phyloP scores from a whole-genome alignment of 2,888 invertebrate species.

The Lissonota sp. region DNA sequence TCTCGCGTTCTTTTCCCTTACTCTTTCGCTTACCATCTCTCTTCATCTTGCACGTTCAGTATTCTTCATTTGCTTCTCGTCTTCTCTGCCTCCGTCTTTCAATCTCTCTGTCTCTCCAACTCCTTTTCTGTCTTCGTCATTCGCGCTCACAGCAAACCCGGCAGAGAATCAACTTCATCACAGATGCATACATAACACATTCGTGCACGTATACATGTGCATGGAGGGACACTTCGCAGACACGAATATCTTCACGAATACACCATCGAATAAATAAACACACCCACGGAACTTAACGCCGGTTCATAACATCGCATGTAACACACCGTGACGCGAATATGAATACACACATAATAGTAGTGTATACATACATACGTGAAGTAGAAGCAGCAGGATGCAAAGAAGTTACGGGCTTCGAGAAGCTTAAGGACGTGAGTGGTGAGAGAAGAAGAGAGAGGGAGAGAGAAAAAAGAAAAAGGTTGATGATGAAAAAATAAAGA shows the following conservation, averaged over 20 bases:
- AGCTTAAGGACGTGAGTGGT: slow-evolving; percentile 5
- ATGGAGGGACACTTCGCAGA: slow-evolving; percentile 2
- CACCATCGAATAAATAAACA: slow-evolving; percentile 64
- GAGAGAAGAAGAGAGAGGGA: slow-evolving; percentile 30
- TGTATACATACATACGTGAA: slow-evolving; percentile 25
- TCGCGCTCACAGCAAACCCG: slow-evolving; percentile 49
- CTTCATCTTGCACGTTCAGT: slow-evolving; percentile 7
- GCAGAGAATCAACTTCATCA: slow-evolving; percentile 47
- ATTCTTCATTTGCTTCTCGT: slow-evolving; percentile 9
- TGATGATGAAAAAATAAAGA: not conserved
- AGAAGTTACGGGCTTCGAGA: slow-evolving; percentile 16
- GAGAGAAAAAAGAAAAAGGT: not conserved
- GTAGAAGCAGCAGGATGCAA: slow-evolving; percentile 36
- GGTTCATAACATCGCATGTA: slow-evolving; percentile 47
- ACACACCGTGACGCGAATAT: slow-evolving; percentile 58
- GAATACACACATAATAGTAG: slow-evolving; percentile 33
- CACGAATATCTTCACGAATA: slow-evolving; percentile 40
- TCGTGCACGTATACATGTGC: not conserved
- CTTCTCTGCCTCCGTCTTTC: not conserved
- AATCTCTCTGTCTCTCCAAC: slow-evolving; percentile 35
- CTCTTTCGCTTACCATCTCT: slow-evolving; percentile 9
- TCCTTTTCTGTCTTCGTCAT: slow-evolving; percentile 42
- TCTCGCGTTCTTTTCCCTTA: slow-evolving; percentile 24
- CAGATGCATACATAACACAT: slow-evolving; percentile 23
- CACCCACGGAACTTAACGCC: slow-evolving; percentile 61